Evolutionary conservation across 2,888 invertebrate genomes (phyloP), one percentile per base, ranked within the genome.

Genomic region (Thalpophila matura): DNA sequence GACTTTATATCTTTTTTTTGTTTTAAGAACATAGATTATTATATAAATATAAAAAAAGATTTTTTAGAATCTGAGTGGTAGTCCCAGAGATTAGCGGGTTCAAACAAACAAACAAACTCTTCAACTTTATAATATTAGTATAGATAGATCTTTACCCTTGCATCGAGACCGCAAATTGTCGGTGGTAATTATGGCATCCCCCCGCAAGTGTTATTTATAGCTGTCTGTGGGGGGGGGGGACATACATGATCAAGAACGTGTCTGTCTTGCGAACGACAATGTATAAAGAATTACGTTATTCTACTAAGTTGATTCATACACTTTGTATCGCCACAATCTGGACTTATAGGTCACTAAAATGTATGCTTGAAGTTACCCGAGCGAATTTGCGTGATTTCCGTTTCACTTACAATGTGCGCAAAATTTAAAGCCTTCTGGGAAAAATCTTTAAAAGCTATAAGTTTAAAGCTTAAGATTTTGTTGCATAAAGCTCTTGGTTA

Each of bases 311-410:
- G 16, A 53, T 60, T 33, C 37, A 20, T 47, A 37, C 9, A 71
- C 53, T 74, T 53, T 74, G 70, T 74, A 49, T 62, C 49, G 47
- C 6, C 29, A 51, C 49, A 71, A 71, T 71, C 75, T 49, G 61
- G 51, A 51, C 43, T 61, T 56, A 51, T 57, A 49, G 75, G 62
- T 74, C 75, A 56, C 51, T 74, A 74, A 74, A 71, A 42, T 71
- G 70, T 71, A 71, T 49, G 49, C 50, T 65, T 12, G 42, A 33
- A 47, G 69, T 74, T 68, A 71, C 49, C 47, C 29, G 51, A 55
- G 47, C 55, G 43, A 55, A 43, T 60, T 56, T 38, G 61, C 68
- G 62, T 68, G 71, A 68, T 71, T 71, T 74, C 61, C 61, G 29
- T 60, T 9, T 27, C 9, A 4, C n/a, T 16, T 61, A 71, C 71